Evolutionary conservation across 2,797 vertebrate species (phyloP).

Genomic region (Pangasius djambal): DNA sequence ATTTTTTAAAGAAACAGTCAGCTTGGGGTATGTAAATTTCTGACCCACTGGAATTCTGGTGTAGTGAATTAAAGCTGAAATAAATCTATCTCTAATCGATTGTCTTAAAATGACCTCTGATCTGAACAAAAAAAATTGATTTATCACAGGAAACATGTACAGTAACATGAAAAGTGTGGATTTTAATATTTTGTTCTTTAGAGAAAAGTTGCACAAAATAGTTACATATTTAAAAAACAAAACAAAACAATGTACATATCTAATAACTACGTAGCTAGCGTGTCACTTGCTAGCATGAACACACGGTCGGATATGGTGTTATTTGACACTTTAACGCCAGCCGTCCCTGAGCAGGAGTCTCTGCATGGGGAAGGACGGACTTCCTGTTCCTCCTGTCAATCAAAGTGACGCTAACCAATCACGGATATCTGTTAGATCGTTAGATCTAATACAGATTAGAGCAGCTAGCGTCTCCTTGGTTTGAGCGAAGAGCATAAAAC

Average conservation of each 20-base stretch:
- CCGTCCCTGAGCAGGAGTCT: background rate
- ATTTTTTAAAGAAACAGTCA: no score
- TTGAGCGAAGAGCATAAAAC: background rate
- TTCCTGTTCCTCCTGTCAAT: constrained; percentile 2
- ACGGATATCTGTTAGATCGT: background rate
- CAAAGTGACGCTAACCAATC: background rate
- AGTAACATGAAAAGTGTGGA: no score
- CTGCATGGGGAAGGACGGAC: background rate
- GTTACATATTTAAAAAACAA: no score
- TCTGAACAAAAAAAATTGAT: no score
- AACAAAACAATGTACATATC: background rate
- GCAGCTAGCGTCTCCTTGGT: background rate
- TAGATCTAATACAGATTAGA: background rate
- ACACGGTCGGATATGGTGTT: background rate
- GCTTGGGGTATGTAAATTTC: no score
- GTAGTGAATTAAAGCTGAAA: no score
- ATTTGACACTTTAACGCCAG: background rate
- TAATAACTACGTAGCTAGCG: background rate
- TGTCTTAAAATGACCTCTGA: no score
- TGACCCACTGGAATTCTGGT: no score
- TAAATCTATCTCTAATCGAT: no score
- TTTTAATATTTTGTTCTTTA: no score
- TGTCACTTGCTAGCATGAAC: background rate
- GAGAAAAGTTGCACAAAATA: no score
- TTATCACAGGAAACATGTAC: no score